Base-by-base conservation (phyloP, 2,888 invertebrate species). In the Andrena marginata region DNA sequence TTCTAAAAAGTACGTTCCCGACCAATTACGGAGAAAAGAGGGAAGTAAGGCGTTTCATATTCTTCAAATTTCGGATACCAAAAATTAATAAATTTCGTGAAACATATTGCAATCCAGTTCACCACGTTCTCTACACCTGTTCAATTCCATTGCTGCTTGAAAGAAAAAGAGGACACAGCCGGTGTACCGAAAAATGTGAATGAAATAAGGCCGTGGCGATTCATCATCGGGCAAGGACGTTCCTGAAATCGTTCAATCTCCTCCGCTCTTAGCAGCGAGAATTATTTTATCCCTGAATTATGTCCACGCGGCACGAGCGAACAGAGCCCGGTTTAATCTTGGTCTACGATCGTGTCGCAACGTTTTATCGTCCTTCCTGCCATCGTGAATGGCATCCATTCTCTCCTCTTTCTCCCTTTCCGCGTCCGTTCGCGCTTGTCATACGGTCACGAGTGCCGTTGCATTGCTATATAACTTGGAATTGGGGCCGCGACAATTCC, bases 331-430 rank as follows among this genome's bases (percentile, higher is more conserved):
- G 64, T 72, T 86, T 86, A 87, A 86, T 86, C 76, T 70, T 72
- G 67, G 56, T 78, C 64, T 76, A 75, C 49, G 65, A 79, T 79
- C 69, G 70, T 59, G 65, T 86, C 65, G 73, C 69, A 49, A 54
- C 71, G 68, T 84, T 78, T 81, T 76, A 86, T 86, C 71, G 68
- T 79, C 70, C 71, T 74, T 77, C 35, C 69, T 72, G 29, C 16
- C 73, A 23, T 69, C 69, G 65, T 74, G 74, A 85, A 85, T 60
- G 74, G 33, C 65, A 54, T 60, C 76, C 63, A 64, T 76, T 80
- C 62, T 71, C 7, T 16, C 63, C 64, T 80, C 67, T 70, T 71
- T 59, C 48, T 48, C 65, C 73, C 62, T 75, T n/a, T 49, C 72
- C 60, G 33, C 69, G 54, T 75, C 70, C 54, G 60, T 77, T 81